Evolutionary conservation across 2,888 invertebrate genomes (phyloP), one percentile per base, ranked within the genome.

Genomic region (Acronicta leporina): DNA sequence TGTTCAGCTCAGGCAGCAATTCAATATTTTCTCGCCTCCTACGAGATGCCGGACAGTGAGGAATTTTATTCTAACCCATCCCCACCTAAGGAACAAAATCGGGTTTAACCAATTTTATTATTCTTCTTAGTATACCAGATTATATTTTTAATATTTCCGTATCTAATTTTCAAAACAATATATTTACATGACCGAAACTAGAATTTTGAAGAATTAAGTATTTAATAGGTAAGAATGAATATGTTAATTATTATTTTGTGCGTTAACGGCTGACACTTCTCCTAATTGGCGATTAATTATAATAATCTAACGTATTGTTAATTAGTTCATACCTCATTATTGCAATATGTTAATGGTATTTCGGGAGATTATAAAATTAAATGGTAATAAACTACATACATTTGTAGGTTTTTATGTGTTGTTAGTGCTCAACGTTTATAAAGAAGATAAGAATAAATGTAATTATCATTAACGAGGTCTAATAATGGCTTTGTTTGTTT

Each of bases 221-320:
- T n/a, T 38, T 38, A 38, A 38, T 38, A 35, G n/a, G 35, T 38
- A 33, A 49, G 7, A 33, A 13, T 51, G 41, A 33, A 54, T 52
- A 46, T 60, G 54, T 20, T 63, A 69, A 73, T 68, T 44, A 53
- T 47, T 20, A 56, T 62, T 54, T 44, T 49, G 33, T 58, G 44
- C 50, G 56, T 47, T 59, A 75, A 73, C 44, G 50, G 11, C 53
- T 63, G 30, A 55, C 56, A 59, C 60, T 66, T 70, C 13, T 52
- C 51, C 57, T 77, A 77, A 77, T 75, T 71, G 52, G 65, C 54
- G 50, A 64, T 61, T 53, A 63, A 77, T 77, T 68, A 71, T 15
- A 61, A 71, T 71, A 57, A 52, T 68, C 56, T 61, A 55, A 45
- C 47, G 49, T 49, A 49, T 52, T 46, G 52, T 70, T 75, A 71